A percentile compares a stretch with the other conserved stretches of the same genome.
phyloP scores from a whole-genome alignment of 2,888 invertebrate species.

The Smittia aterrima region DNA sequence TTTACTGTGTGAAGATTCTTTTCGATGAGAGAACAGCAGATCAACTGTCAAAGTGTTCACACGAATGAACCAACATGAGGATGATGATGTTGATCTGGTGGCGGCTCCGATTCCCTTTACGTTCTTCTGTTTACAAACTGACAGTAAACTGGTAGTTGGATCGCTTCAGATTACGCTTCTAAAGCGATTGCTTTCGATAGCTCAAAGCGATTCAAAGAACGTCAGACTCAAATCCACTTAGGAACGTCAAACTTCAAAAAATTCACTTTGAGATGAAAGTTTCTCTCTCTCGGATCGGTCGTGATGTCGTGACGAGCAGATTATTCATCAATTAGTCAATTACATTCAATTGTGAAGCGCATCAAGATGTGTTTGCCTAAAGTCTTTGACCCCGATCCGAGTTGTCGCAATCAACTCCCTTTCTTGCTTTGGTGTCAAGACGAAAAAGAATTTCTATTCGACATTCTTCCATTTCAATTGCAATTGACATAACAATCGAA shows the following conservation, averaged over 20 bases:
- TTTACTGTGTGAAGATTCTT: slow-evolving; percentile 24
- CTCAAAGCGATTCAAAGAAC: not conserved
- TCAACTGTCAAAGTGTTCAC: not conserved
- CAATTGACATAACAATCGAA: slow-evolving; percentile 13
- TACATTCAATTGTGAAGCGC: not conserved
- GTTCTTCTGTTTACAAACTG: not conserved
- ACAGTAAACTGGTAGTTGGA: slow-evolving; percentile 24
- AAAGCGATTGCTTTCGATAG: not conserved
- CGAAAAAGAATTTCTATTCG: not conserved
- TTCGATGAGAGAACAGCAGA: not conserved
- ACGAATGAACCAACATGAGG: too few relatives aligned
- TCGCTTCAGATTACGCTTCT: slow-evolving; percentile 21
- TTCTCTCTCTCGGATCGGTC: not conserved
- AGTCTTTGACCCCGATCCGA: not conserved
- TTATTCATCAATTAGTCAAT: slow-evolving; percentile 15
- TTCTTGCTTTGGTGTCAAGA: not conserved
- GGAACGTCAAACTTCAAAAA: slow-evolving; percentile 8
- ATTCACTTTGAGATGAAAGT: not conserved
- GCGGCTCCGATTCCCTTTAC: not conserved
- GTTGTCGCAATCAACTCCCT: not conserved
- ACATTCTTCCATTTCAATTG: not conserved
- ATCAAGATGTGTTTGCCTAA: not conserved
- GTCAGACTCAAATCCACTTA: slow-evolving; percentile 19
- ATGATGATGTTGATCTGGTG: not conserved
- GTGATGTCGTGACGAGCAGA: slow-evolving; percentile 14